Evolutionary conservation across 2,113 vertebrate genomes (phyloP), one percentile per base, ranked within the genome.

Genomic region (Aplodontia rufa): DNA sequence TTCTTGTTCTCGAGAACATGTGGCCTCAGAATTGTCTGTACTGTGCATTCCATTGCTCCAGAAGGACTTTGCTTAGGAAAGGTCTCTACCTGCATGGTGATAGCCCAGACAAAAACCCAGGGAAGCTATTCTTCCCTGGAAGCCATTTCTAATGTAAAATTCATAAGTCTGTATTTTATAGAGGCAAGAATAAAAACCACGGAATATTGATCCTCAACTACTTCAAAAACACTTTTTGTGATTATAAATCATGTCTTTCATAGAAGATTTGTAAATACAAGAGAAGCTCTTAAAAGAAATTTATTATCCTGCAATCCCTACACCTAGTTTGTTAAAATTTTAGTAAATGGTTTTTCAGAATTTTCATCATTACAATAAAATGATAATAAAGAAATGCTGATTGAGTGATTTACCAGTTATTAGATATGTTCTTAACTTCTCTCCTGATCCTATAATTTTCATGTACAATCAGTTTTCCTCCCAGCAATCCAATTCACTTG

Each of bases 81-180:
- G 68, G 9, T 28, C 2, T 81, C 2, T 81, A 74, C 72, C 75
- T 90, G 37, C 7, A 88, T 26, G 86, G 24, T 17, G 68, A 64
- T 40, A 74, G 58, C 72, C 42, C 75, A 92, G 28, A 37, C 64
- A 86, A 89, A 92, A 93, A 45, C 8, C n/a, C 74, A 53, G 24
- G 22, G 83, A 92, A 95, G 19, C 26, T 55, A 42, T 69, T 90
- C 30, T 94, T 90, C 89, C 60, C 37, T 91, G 78, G 68, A 93
- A 92, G n/a, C 16, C 32, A 82, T 81, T 90, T 92, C 49, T 79
- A 87, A 90, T 95, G 37, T 83, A 92, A 94, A 95, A 94, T 97
- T 90, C 22, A 72, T 96, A 53, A 78, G 62, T 53, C 8, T 58
- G 22, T 76, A 74, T 91, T 96, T 94, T 81, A 95, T 95, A 72